Conservation (phyloP, 2,888 invertebrate species). For the Aromia moschata region DNA sequence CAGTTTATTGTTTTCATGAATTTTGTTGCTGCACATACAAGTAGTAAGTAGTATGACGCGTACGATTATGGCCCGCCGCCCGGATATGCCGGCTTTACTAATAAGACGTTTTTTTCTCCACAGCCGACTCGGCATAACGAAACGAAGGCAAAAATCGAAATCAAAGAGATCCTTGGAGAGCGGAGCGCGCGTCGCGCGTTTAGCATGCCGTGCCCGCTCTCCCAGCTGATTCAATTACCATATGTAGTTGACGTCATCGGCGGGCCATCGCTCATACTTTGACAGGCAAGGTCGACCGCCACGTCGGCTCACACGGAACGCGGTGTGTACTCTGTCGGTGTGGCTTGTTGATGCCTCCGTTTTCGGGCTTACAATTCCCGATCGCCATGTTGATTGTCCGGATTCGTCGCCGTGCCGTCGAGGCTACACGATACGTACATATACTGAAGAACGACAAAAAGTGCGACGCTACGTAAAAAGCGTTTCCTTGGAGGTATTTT, state of each 20-base stretch:
- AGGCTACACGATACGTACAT: too few relatives aligned
- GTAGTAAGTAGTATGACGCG: too few relatives aligned
- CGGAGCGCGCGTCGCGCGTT: conserved; percentile 1
- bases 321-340: conserved; percentile 27
- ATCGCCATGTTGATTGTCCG: conserved; percentile 35
- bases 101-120: too few relatives aligned
- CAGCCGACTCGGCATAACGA: too few relatives aligned
- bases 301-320: conserved; percentile 24
- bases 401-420: conserved; percentile 26
- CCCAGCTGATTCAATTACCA: conserved; percentile 50
- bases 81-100: too few relatives aligned
- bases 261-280: conserved; percentile 47
- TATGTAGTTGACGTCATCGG: conserved; percentile 49
- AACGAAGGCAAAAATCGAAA: neutral
- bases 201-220: conserved; percentile 15
- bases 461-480: too few relatives aligned
- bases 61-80: too few relatives aligned
- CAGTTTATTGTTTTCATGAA: too few relatives aligned
- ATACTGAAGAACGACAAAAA: too few relatives aligned
- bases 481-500: too few relatives aligned
- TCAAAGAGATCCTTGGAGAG: conserved; percentile 1
- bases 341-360: conserved; percentile 33
- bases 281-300: conserved; percentile 47
- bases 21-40: too few relatives aligned
- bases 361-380: conserved; percentile 29